Conservation (phyloP, 1,140 invertebrate genomes). For the Drosophila murphyi region DNA sequence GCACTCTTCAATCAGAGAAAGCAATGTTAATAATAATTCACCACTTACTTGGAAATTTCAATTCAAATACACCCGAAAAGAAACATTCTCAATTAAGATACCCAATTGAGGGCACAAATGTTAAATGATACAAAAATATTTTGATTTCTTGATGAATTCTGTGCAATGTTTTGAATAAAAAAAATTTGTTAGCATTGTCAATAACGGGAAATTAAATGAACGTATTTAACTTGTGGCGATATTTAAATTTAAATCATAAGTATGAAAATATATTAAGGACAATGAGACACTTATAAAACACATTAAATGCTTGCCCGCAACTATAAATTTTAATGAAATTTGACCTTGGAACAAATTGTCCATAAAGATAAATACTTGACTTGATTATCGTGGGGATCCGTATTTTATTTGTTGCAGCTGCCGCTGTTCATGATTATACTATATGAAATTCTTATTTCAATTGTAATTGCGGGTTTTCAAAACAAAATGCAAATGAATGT, state of each 20-base stretch:
- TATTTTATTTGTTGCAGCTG: slow-evolving; percentile 2
- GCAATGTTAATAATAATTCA: background rate
- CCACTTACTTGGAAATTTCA: background rate
- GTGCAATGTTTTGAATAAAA: slow-evolving; percentile 1
- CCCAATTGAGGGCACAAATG: slow-evolving; percentile 23
- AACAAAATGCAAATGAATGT: too few species aligned
- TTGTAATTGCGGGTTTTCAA: too few species aligned
- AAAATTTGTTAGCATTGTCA: background rate
- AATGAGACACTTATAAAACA: background rate
- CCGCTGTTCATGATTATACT: background rate
- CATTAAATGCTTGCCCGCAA: slow-evolving; percentile 4
- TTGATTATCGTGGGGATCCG: background rate
- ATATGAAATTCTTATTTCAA: background rate
- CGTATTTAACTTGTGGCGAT: background rate
- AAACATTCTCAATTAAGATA: slow-evolving; percentile 2
- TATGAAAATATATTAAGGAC: background rate
- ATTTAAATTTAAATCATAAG: background rate
- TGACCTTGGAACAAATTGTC: slow-evolving; percentile 7
- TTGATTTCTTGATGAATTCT: slow-evolving; percentile 35
- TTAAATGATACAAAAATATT: slow-evolving; percentile 41
- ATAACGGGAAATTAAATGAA: slow-evolving; percentile 10
- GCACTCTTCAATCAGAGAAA: background rate
- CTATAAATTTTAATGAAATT: slow-evolving; percentile 8
- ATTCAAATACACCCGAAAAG: background rate
- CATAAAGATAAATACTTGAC: background rate